Evolutionary conservation across 2,888 invertebrate species (phyloP).

Genomic region (Sphecodes monilicornis): DNA sequence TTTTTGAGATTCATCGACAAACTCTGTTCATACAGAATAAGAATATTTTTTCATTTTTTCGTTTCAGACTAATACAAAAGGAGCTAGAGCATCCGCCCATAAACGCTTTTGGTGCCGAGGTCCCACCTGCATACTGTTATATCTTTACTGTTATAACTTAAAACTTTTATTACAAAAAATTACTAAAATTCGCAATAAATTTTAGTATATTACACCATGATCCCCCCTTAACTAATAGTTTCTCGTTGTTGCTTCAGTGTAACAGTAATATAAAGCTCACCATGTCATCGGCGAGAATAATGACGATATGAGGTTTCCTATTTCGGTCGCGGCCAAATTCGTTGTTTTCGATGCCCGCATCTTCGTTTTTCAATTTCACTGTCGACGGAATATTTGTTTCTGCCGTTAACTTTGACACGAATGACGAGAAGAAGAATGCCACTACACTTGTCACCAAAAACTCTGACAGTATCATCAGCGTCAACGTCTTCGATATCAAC

Average conservation of each 20-base stretch:
- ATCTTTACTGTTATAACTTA: too few species aligned
- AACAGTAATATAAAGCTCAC: slow-evolving; percentile 62
- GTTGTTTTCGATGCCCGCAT: slow-evolving; percentile 8
- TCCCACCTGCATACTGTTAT: too few species aligned
- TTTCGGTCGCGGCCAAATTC: neutral
- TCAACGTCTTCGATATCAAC: slow-evolving; percentile 22
- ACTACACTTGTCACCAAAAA: slow-evolving; percentile 19
- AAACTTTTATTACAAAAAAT: too few species aligned
- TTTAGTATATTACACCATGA: too few species aligned
- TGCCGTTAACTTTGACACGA: neutral
- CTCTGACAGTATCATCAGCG: slow-evolving; percentile 33
- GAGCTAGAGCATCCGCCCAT: too few species aligned
- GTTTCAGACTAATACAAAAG: too few species aligned
- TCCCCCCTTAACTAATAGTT: too few species aligned
- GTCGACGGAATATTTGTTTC: slow-evolving; percentile 4
- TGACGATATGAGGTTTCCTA: slow-evolving; percentile 79
- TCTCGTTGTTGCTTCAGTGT: neutral
- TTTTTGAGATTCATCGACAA: too few species aligned
- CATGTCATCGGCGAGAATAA: slow-evolving; percentile 83
- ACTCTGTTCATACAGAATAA: too few species aligned
- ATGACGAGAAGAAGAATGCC: slow-evolving; percentile 34
- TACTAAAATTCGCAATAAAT: too few species aligned
- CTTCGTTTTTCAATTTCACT: slow-evolving; percentile 8
- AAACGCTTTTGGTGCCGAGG: too few species aligned
- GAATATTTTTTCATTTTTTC: too few species aligned